phyloP scores from a whole-genome alignment of 2,113 vertebrate genomes.

The Thymallus thymallus region DNA sequence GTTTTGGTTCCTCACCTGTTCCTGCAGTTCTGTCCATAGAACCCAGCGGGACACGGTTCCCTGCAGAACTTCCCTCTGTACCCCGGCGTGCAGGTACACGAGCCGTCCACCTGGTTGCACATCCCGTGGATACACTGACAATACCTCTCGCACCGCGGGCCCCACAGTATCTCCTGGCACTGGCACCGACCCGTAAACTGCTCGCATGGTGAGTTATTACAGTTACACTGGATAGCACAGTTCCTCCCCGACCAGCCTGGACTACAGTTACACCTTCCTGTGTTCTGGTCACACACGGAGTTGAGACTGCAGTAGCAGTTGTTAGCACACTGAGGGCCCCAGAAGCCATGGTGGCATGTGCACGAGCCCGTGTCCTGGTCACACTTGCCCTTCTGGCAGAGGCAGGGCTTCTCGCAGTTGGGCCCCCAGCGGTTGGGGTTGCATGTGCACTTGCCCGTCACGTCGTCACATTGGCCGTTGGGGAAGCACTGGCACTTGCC shows the following conservation, averaged over 20 bases:
- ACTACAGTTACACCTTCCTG: conserved; percentile 86
- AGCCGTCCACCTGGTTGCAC: conserved; percentile 89
- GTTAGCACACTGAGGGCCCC: conserved; percentile 90
- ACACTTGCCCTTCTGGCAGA: conserved; percentile 93
- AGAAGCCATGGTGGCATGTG: conserved; percentile 87
- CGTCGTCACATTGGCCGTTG: conserved; percentile 92
- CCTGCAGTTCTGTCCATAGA: conserved; percentile 93
- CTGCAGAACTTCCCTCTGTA: conserved; percentile 95
- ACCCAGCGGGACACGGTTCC: conserved; percentile 91
- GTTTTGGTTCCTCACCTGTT: conserved; percentile 68
- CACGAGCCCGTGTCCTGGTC: conserved; percentile 91
- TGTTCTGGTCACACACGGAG: conserved; percentile 87
- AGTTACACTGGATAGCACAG: conserved; percentile 90
- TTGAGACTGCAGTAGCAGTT: conserved; percentile 94
- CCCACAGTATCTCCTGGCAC: conserved; percentile 88
- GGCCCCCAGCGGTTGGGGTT: conserved; percentile 94
- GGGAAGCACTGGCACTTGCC: conserved; percentile 92
- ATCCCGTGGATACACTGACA: conserved; percentile 92
- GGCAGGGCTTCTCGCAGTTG: conserved; percentile 88
- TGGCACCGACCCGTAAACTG: conserved; percentile 92
- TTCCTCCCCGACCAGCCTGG: conserved; percentile 90
- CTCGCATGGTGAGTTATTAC: conserved; percentile 90
- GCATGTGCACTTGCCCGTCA: conserved; percentile 92
- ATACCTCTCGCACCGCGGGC: conserved; percentile 86
- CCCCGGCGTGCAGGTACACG: conserved; percentile 91